A percentile compares a stretch with the other conserved stretches of the same genome.
Evolutionary conservation across 1,140 invertebrate genomes (phyloP).

Genomic region (Pseudoatta argentina): DNA sequence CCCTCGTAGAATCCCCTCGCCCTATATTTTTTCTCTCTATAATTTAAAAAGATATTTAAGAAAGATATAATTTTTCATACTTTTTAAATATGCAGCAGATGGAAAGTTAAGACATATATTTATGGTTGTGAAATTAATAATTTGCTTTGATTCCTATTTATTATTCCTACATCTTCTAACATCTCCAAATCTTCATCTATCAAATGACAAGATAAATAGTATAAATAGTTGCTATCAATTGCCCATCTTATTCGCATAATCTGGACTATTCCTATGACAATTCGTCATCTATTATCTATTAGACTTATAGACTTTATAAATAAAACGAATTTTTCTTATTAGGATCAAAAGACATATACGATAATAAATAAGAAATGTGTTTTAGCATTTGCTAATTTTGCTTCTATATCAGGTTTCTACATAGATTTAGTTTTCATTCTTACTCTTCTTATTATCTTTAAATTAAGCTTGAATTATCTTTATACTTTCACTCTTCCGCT

Average conservation of each 20-base stretch:
- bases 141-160: not conserved
- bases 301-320: not conserved
- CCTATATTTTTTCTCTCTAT: not conserved
- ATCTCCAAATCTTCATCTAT: not conserved
- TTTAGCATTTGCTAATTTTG: not conserved
- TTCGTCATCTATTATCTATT: not conserved
- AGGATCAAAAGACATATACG: not conserved
- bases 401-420: not conserved
- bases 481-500: not conserved
- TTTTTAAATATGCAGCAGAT: not conserved
- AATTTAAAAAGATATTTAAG: not conserved
- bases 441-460: not conserved
- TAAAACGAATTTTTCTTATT: not conserved
- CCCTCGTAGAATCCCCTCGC: not conserved
- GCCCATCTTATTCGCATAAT: not conserved
- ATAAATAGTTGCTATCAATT: not conserved
- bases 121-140: not conserved
- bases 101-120: not conserved
- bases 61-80: not conserved
- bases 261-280: not conserved
- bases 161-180: constrained; percentile 14
- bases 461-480: not conserved
- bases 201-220: not conserved
- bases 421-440: not conserved
- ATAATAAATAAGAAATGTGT: not conserved